These are phyloP conservation scores for Calliopsis andreniformis DNA, from an alignment of 1,140 invertebrate species.

Conservation along the genomic window DNA sequence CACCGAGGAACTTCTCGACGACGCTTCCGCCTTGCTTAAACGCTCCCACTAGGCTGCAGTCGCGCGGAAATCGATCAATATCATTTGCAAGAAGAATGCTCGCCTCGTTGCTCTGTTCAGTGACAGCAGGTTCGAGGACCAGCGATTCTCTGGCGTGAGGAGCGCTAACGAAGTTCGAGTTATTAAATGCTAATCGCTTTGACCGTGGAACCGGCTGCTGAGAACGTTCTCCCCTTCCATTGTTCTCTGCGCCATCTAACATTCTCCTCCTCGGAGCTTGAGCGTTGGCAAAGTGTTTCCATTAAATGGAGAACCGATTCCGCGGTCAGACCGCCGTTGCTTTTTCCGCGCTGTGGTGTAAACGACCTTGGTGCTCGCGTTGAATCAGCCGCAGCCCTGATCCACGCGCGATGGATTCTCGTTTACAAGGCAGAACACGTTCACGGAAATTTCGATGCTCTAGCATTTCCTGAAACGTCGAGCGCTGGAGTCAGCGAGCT, in stretches of 20 bases:
- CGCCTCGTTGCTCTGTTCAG: too few relatives aligned
- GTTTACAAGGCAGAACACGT: too few relatives aligned
- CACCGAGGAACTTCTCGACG: neutral
- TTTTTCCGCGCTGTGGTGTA: neutral
- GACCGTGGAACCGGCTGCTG: slow-evolving; percentile 38
- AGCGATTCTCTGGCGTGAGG: slow-evolving; percentile 6
- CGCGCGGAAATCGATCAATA: too few relatives aligned
- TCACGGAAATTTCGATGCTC: too few relatives aligned
- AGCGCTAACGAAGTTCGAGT: slow-evolving; percentile 38
- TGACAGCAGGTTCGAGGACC: neutral
- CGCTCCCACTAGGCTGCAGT: neutral
- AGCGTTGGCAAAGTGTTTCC: neutral
- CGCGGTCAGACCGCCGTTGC: neutral
- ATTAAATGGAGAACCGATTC: neutral
- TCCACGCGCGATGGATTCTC: too few relatives aligned
- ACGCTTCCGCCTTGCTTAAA: slow-evolving; percentile 1
- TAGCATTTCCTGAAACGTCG: too few relatives aligned
- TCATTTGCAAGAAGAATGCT: too few relatives aligned
- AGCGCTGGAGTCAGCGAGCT: too few relatives aligned
- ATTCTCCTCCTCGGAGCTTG: neutral
- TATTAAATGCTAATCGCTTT: slow-evolving; percentile 54
- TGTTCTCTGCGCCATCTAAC: slow-evolving; percentile 1
- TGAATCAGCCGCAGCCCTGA: too few relatives aligned
- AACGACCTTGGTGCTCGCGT: neutral
- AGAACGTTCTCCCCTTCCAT: slow-evolving; percentile 50